A percentile compares a stretch with the other conserved stretches of the same genome.
Evolutionary conservation across 2,113 vertebrate genomes (phyloP).

Genomic region (Silurus meridionalis): DNA sequence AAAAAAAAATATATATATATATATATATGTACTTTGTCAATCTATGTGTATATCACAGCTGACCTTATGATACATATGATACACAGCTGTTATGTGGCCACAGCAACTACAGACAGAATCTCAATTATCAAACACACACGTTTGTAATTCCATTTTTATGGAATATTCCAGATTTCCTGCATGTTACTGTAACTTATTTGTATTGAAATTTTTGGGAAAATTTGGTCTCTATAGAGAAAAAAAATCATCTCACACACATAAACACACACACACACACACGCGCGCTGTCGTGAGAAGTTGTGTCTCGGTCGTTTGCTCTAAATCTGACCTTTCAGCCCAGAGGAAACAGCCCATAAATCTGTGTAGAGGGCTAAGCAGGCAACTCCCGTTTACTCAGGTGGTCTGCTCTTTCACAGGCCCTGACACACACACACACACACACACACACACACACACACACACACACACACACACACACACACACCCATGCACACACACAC

Average conservation of each 20-base stretch:
- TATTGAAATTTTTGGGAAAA: neutral
- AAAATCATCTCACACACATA: neutral
- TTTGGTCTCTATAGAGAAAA: neutral
- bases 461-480: too few relatives aligned
- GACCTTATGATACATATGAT: constrained; percentile 31
- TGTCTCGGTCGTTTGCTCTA: constrained; percentile 16
- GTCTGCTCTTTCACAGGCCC: constrained; percentile 1
- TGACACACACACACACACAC: neutral
- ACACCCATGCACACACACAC: too few relatives aligned
- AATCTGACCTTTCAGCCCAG: constrained; percentile 14
- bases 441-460: too few relatives aligned
- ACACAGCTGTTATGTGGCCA: constrained; percentile 13
- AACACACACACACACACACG: constrained; percentile 15
- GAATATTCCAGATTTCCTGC: neutral
- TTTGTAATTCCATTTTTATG: neutral
- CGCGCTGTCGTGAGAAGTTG: constrained; percentile 29
- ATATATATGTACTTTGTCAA: constrained; percentile 2
- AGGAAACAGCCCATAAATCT: constrained; percentile 50
- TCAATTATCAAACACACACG: neutral
- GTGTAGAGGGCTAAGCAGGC: constrained; percentile 8
- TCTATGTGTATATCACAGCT: constrained; percentile 4
- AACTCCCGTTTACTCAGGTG: constrained; percentile 52
- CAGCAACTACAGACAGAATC: neutral
- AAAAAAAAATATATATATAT: neutral
- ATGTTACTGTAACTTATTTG: neutral